Evolutionary conservation across 2,888 invertebrate genomes (phyloP).

Genomic region (Drosophila buzzatii): DNA sequence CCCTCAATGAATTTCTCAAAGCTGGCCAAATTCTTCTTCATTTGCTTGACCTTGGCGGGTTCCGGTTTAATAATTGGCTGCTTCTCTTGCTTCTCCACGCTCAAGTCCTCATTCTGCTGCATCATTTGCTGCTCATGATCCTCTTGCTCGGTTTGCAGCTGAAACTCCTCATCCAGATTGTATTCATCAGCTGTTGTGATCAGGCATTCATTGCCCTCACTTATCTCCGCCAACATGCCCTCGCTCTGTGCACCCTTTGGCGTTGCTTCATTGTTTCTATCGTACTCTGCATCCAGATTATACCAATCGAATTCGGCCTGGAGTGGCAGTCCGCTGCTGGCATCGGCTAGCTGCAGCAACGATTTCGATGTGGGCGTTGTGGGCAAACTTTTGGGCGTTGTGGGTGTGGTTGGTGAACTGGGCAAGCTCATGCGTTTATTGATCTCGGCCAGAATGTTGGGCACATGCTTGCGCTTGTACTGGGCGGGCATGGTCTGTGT

Average conservation of each 20-base stretch:
- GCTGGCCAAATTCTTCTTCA: constrained; percentile 77
- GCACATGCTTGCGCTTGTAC: constrained; percentile 83
- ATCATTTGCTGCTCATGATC: constrained; percentile 25
- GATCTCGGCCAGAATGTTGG: constrained; percentile 83
- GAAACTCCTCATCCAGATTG: constrained; percentile 84
- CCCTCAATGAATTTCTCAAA: constrained; percentile 84
- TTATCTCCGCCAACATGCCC: constrained; percentile 73
- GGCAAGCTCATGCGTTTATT: constrained; percentile 82
- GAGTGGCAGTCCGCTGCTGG: constrained; percentile 74
- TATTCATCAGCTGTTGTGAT: constrained; percentile 82
- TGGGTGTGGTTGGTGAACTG: constrained; percentile 74
- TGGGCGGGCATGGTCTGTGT: constrained; percentile 59
- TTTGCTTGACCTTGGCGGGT: constrained; percentile 66
- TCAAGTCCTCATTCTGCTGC: constrained; percentile 15
- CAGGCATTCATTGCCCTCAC: constrained; percentile 76
- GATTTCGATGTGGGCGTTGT: constrained; percentile 57
- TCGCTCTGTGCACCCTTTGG: constrained; percentile 45
- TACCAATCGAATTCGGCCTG: constrained; percentile 85
- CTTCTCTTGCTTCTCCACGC: constrained; percentile 28
- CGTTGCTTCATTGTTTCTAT: constrained; percentile 58
- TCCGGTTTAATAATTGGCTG: constrained; percentile 4
- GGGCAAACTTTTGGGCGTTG: constrained; percentile 53
- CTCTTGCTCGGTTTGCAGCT: constrained; percentile 50
- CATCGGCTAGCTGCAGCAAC: constrained; percentile 49
- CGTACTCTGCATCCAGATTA: constrained; percentile 85